A percentile compares a stretch with the other conserved stretches of the same genome.
phyloP scores from a whole-genome alignment of 1,140 invertebrate genomes.

The Pseudobourletiella spinata region DNA sequence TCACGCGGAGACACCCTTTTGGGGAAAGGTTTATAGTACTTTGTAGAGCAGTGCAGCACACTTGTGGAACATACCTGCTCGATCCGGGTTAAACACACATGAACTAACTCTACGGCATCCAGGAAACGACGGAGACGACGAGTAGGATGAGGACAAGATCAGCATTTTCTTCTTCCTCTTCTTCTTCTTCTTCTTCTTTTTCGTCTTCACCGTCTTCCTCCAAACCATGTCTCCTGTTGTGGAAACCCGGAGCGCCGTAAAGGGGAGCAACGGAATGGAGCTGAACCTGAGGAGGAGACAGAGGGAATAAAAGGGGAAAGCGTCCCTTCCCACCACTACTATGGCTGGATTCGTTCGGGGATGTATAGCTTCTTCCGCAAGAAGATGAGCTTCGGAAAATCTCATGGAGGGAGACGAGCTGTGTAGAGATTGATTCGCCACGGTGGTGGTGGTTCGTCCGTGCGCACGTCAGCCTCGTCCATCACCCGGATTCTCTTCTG shows the following conservation, averaged over 20 bases:
- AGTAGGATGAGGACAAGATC: not conserved
- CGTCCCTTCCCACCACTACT: not conserved
- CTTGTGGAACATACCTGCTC: too few species aligned
- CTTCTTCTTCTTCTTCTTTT: too few species aligned
- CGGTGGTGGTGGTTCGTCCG: not conserved
- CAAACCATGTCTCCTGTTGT: too few species aligned
- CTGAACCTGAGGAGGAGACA: not conserved
- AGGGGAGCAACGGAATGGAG: too few species aligned
- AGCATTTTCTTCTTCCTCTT: too few species aligned
- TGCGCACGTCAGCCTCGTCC: conserved; percentile 12
- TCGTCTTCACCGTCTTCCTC: too few species aligned
- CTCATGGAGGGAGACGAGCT: not conserved
- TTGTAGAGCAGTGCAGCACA: too few species aligned
- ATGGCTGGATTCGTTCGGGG: not conserved
- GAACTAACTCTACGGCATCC: not conserved
- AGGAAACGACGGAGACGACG: not conserved
- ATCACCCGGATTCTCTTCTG: conserved; percentile 5
- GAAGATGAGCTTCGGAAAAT: not conserved
- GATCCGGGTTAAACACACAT: too few species aligned
- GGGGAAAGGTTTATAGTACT: too few species aligned
- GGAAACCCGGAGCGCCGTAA: too few species aligned
- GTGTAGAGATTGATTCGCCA: conserved; percentile 9
- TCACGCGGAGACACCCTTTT: too few species aligned
- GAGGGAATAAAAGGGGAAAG: not conserved
- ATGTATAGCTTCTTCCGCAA: too few species aligned